phyloP scores from a whole-genome alignment of 2,888 invertebrate genomes.

The Pheosia gnoma region DNA sequence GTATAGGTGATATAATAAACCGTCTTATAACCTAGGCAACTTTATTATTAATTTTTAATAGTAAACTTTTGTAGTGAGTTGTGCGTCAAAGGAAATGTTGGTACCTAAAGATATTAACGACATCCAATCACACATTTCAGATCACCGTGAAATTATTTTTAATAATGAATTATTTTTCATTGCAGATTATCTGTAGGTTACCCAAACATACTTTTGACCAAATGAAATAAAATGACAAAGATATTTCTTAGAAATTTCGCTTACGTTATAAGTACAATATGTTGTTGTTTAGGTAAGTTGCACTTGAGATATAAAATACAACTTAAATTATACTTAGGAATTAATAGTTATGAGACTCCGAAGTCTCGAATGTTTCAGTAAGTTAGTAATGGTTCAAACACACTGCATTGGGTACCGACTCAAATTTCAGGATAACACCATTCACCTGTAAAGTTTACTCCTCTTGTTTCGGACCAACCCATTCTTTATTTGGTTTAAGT shows the following conservation, averaged over 20 bases:
- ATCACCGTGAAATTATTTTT: slow-evolving; percentile 43
- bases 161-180: slow-evolving; percentile 18
- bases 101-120: neutral
- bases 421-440: too few species aligned
- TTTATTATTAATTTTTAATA: too few species aligned
- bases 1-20: too few species aligned
- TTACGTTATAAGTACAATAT: slow-evolving; percentile 15
- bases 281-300: slow-evolving; percentile 18
- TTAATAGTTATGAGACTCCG: too few species aligned
- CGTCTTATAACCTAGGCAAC: too few species aligned
- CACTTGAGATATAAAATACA: neutral
- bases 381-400: too few species aligned
- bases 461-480: too few species aligned
- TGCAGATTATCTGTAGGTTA: slow-evolving; percentile 14
- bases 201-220: slow-evolving; percentile 19
- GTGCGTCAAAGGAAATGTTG: neutral
- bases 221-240: slow-evolving; percentile 29
- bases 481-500: too few species aligned
- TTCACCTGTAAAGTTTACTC: too few species aligned
- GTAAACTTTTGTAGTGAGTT: neutral
- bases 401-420: too few species aligned
- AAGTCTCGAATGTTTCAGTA: too few species aligned
- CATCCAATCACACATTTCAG: slow-evolving; percentile 14
- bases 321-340: too few species aligned
- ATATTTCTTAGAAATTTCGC: slow-evolving; percentile 25